Percentiles rank a stretch among this genome's conserved stretches.
phyloP scores from a whole-genome alignment of 2,888 invertebrate genomes.

The Drosophila buzzatii region DNA sequence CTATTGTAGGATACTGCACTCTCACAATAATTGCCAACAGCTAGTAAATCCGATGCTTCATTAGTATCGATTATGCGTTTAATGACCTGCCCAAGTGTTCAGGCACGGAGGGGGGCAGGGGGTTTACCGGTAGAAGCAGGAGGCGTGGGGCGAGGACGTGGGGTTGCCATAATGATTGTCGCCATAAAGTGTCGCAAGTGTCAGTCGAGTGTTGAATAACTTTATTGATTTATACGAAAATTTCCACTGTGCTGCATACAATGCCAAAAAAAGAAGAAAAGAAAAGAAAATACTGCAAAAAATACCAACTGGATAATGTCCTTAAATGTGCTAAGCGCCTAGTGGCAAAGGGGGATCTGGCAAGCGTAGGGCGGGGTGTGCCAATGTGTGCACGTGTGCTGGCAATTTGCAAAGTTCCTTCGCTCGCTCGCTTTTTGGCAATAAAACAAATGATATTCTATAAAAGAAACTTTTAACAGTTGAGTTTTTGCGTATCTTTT shows the following conservation, averaged over 20 bases:
- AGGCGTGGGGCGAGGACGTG: neutral
- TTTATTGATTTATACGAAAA: constrained; percentile 70
- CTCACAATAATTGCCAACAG: constrained; percentile 72
- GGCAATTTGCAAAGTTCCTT: constrained; percentile 67
- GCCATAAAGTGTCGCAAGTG: constrained; percentile 73
- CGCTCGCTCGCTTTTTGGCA: constrained; percentile 51
- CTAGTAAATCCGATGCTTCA: constrained; percentile 74
- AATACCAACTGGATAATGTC: constrained; percentile 27
- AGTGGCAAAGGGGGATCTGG: too few species aligned
- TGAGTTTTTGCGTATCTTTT: constrained; percentile 44
- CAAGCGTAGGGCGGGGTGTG: neutral
- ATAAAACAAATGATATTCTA: constrained; percentile 78
- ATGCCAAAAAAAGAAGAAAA: constrained; percentile 7
- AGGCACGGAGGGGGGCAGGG: neutral
- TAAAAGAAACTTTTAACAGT: constrained; percentile 67
- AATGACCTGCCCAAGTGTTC: constrained; percentile 56
- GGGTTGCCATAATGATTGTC: constrained; percentile 67
- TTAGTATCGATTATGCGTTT: constrained; percentile 77
- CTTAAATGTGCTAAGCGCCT: constrained; percentile 15
- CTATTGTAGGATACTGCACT: constrained; percentile 39
- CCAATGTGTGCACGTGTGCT: constrained; percentile 43
- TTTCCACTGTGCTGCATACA: constrained; percentile 49
- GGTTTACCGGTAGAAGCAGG: neutral
- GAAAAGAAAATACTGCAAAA: neutral
- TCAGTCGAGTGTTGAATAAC: constrained; percentile 66